These are phyloP conservation scores for Schizotus pectinicornis DNA, from an alignment of 2,888 invertebrate species.

Conservation along the genomic window DNA sequence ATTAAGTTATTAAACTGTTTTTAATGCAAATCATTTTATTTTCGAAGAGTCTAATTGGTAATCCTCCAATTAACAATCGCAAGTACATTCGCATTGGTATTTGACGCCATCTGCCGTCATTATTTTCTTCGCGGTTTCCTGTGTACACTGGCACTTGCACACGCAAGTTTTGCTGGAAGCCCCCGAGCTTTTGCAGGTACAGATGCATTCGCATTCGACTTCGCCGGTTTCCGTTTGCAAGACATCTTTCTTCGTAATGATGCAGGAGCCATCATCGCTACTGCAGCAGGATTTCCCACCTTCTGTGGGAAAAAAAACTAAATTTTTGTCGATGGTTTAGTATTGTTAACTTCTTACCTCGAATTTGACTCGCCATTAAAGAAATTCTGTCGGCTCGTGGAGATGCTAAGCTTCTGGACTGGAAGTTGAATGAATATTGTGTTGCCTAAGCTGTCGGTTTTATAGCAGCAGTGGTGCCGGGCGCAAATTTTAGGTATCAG, in stretches of 20 bases:
- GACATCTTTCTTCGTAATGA: constrained; percentile 14
- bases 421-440: constrained; percentile 17
- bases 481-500: neutral
- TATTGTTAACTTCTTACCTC: no score
- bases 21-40: no score
- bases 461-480: constrained; percentile 8
- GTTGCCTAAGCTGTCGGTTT: constrained; percentile 15
- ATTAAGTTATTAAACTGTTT: no score
- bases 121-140: constrained; percentile 28
- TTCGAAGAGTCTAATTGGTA: neutral
- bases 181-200: constrained; percentile 23
- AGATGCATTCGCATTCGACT: constrained; percentile 29
- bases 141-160: constrained; percentile 34
- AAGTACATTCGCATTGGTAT: constrained; percentile 30
- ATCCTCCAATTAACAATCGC: constrained; percentile 5
- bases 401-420: no score
- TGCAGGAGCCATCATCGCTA: constrained; percentile 15
- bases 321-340: no score
- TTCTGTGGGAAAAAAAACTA: constrained; percentile 5
- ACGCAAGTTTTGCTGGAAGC: constrained; percentile 24
- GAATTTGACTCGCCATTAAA: constrained; percentile 7
- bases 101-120: constrained; percentile 28
- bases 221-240: constrained; percentile 26
- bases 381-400: no score
- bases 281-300: constrained; percentile 11